Evolutionary conservation across 2,888 invertebrate genomes (phyloP).

Genomic region (Meandrusa payeni): DNA sequence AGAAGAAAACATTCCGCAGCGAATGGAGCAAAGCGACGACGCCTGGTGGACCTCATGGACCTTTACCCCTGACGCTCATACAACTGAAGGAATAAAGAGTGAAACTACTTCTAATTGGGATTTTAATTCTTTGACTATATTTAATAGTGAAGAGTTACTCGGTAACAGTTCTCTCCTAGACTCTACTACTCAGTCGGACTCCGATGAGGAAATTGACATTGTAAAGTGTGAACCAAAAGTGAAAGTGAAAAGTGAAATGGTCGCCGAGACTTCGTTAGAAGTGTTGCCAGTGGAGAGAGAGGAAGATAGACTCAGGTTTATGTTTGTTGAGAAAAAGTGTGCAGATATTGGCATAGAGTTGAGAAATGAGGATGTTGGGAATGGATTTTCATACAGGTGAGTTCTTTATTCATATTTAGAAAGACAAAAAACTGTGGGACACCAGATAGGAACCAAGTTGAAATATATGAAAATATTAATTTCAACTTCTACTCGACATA

Average conservation of each 20-base stretch:
- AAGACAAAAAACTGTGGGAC: too few relatives aligned
- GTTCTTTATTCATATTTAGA: conserved; percentile 24
- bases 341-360: conserved; percentile 64
- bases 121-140: conserved; percentile 44
- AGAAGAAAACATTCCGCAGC: conserved; percentile 35
- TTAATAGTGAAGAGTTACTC: conserved; percentile 34
- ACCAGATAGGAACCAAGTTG: too few relatives aligned
- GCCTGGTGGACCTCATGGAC: conserved; percentile 61
- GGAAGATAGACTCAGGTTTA: conserved; percentile 52
- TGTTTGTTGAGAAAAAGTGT: conserved; percentile 61
- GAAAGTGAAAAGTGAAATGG: conserved; percentile 38
- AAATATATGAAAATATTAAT: too few relatives aligned
- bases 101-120: conserved; percentile 44
- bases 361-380: conserved; percentile 65
- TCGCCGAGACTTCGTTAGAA: conserved; percentile 29
- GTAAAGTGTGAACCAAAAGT: conserved; percentile 29
- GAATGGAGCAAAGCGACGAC: conserved; percentile 29
- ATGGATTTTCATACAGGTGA: conserved; percentile 66
- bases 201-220: conserved; percentile 65
- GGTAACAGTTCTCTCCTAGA: conserved; percentile 35
- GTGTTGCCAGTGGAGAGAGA: conserved; percentile 51
- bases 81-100: conserved; percentile 44
- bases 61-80: conserved; percentile 40
- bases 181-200: conserved; percentile 40
- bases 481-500: too few relatives aligned